These are phyloP conservation scores for Drosophila picticornis DNA, from an alignment of 2,888 invertebrate genomes.

Conservation along the genomic window DNA sequence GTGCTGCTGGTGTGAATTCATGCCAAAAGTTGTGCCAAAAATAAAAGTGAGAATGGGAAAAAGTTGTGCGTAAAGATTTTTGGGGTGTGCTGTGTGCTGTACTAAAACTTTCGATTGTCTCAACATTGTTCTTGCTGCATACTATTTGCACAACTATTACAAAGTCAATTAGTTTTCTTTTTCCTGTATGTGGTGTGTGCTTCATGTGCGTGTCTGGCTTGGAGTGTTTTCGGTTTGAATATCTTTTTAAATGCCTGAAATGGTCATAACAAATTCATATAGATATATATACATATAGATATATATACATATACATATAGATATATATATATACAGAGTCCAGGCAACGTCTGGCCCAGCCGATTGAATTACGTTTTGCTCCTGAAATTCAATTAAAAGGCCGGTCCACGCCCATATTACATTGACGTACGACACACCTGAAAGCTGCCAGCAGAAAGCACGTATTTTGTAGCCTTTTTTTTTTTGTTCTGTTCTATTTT, in stretches of 20 bases:
- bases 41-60: constrained; percentile 5
- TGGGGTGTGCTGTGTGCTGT: constrained; percentile 47
- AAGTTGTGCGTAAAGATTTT: constrained; percentile 52
- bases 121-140: constrained; percentile 51
- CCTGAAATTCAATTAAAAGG: constrained; percentile 28
- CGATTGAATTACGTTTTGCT: constrained; percentile 39
- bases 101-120: constrained; percentile 58
- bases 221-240: constrained; percentile 5
- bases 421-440: neutral
- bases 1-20: constrained; percentile 2
- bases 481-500: neutral
- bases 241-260: constrained; percentile 13
- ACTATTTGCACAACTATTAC: constrained; percentile 74
- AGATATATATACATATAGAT: neutral
- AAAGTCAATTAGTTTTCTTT: constrained; percentile 71
- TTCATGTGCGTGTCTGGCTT: neutral
- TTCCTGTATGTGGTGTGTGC: neutral
- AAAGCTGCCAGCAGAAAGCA: constrained; percentile 6
- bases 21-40: constrained; percentile 27
- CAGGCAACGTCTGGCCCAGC: constrained; percentile 1
- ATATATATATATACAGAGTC: neutral
- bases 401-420: neutral
- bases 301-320: neutral
- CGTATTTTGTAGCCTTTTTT: neutral
- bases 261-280: neutral